Evolutionary conservation across 2,888 invertebrate species (phyloP), one percentile per base, ranked within the genome.

Genomic region (Argyresthia albistria): DNA sequence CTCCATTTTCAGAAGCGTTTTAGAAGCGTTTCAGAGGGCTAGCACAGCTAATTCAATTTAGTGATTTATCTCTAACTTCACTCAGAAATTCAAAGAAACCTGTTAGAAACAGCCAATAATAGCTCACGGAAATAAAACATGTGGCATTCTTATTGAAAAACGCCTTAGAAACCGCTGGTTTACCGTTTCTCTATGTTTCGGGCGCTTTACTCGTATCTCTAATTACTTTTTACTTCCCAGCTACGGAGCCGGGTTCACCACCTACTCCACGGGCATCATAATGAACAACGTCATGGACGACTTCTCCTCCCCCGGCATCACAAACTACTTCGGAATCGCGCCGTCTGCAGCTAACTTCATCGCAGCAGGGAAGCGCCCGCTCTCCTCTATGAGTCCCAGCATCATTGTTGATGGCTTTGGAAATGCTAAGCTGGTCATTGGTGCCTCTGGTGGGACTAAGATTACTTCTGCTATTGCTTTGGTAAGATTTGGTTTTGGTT

Each of bases 261-360:
- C 97, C 0, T 80, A 80, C 25, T 91, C 91, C 52, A 95, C 96
- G 0, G 98, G 98, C 0, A 94, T 99, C 16, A 87, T 98, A n/a
- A 93, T 96, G 76, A 99, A 98, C 76, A 95, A 97, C 71, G 95
- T 95, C 57, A 97, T 99, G 96, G 96, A 97, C 61, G 98, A 98
- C 70, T 99, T 98, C 76, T 95, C 96, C 0, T 91, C 93, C 0
- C 93, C 94, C 0, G 91, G 92, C 35, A 89, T 92, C 55, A 84
- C 89, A 0, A 93, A 93, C 66, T 90, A 82, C 56, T 95, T 93
- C 70, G 91, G 90, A 1, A 60, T 95, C 10, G 91, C 93, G 49
- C 94, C 95, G 0, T 95, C 96, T 0, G 91, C 93, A 0, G 91
- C 92, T 8, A 97, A 97, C 81, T 93, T 90, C 66, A 93, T 97